Conservation (phyloP, 2,797 vertebrate genomes). For the Danio aesculapii region DNA sequence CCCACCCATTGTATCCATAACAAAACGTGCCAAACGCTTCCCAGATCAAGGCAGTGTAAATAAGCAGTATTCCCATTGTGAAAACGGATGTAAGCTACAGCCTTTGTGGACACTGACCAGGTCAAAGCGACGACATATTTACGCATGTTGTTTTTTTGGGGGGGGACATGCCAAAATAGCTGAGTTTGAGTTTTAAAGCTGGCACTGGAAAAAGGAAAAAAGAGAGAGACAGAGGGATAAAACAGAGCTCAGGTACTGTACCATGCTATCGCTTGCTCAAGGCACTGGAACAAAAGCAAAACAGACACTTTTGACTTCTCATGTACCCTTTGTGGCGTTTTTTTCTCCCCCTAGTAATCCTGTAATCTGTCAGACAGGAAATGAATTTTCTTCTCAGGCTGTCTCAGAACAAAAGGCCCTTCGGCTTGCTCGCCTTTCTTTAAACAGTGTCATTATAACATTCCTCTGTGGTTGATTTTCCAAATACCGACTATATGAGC, state of each 20-base stretch:
- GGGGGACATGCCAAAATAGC: slow-evolving; percentile 38
- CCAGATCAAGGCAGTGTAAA: slow-evolving; percentile 44
- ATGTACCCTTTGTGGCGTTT: slow-evolving; percentile 49
- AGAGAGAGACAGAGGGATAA: slow-evolving; percentile 17
- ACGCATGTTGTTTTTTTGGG: slow-evolving; percentile 17
- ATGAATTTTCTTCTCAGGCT: slow-evolving; percentile 22
- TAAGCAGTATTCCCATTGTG: slow-evolving; percentile 28
- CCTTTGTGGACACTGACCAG: slow-evolving; percentile 17
- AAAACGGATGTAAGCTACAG: slow-evolving; percentile 30
- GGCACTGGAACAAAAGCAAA: slow-evolving; percentile 65
- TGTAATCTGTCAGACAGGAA: slow-evolving; percentile 53
- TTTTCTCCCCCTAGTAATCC: slow-evolving; percentile 70
- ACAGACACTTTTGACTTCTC: slow-evolving; percentile 34
- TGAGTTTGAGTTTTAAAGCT: slow-evolving; percentile 53
- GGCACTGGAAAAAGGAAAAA: slow-evolving; percentile 35
- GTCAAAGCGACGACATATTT: slow-evolving; percentile 25
- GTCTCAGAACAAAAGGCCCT: slow-evolving; percentile 37
- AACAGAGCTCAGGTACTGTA: slow-evolving; percentile 64
- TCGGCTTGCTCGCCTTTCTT: slow-evolving; percentile 22
- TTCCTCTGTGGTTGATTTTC: slow-evolving; percentile 43
- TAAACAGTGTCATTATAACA: slow-evolving; percentile 30
- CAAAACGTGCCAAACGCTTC: slow-evolving; percentile 24
- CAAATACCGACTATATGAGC: background rate
- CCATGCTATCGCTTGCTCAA: slow-evolving; percentile 69
- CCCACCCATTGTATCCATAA: slow-evolving; percentile 13